These are phyloP conservation scores for Crypturellus undulatus DNA, from an alignment of 2,113 vertebrate genomes.

Conservation along the genomic window DNA sequence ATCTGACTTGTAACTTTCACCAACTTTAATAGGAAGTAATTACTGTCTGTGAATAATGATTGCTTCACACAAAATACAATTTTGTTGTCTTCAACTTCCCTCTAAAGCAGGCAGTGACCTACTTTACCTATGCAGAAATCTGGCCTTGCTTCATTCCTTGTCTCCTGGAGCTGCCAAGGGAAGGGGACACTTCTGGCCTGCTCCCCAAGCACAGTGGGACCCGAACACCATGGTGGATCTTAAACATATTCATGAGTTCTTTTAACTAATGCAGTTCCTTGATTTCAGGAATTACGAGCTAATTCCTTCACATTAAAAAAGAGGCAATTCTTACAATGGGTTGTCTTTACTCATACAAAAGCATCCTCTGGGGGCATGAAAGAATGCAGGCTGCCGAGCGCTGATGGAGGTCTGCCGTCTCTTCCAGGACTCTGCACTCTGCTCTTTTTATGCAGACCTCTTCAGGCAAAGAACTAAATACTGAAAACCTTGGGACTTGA, in stretches of 20 bases:
- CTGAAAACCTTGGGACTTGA: neutral
- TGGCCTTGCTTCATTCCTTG: neutral
- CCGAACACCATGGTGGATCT: neutral
- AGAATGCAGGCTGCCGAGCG: neutral
- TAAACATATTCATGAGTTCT: neutral
- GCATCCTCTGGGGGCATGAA: neutral
- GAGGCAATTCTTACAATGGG: neutral
- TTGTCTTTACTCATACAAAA: neutral
- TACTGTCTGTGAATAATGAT: neutral
- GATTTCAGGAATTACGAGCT: neutral
- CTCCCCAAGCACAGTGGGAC: neutral
- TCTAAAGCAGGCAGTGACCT: neutral
- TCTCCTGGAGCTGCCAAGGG: neutral
- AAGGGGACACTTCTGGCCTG: conserved; percentile 29
- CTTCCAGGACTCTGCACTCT: neutral
- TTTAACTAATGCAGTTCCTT: conserved; percentile 2
- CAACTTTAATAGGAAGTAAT: neutral
- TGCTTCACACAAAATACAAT: neutral
- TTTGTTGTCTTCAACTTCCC: neutral
- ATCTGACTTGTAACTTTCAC: neutral
- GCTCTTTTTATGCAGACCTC: neutral
- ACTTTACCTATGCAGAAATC: conserved; percentile 15
- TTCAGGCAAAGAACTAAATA: neutral
- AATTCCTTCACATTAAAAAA: neutral
- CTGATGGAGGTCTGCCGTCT: neutral